These are phyloP conservation scores for Hephaestus fuliginosus DNA, from an alignment of 2,797 vertebrate genomes.

Conservation along the genomic window DNA sequence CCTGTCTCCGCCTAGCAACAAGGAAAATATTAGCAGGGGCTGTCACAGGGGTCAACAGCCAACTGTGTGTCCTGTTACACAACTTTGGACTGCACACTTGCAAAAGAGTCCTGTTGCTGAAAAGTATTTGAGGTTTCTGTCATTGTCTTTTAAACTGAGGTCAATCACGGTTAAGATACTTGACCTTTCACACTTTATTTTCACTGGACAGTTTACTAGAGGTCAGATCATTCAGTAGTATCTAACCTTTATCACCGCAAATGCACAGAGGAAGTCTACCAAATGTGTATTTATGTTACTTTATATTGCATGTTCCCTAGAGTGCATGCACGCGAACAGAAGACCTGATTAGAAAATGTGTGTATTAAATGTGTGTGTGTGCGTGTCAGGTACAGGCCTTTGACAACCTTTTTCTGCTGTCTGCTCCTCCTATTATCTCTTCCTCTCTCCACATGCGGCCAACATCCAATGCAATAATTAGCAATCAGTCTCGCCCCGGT, in stretches of 20 bases:
- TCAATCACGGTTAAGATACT: neutral
- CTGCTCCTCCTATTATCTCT: slow-evolving; percentile 51
- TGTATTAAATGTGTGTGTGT: slow-evolving; percentile 7
- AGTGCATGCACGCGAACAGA: neutral
- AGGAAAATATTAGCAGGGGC: slow-evolving; percentile 23
- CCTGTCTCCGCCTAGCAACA: slow-evolving; percentile 42
- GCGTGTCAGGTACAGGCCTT: slow-evolving; percentile 31
- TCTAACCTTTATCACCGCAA: neutral
- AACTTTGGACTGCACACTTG: neutral
- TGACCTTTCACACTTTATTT: neutral
- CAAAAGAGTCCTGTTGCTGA: slow-evolving; percentile 2
- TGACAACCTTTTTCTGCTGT: slow-evolving; percentile 30
- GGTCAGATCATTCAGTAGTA: neutral
- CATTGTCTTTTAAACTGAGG: slow-evolving; percentile 7
- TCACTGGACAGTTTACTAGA: neutral
- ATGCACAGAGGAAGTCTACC: neutral
- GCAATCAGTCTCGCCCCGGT: slow-evolving; percentile 68
- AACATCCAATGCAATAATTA: slow-evolving; percentile 74
- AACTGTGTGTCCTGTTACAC: slow-evolving; percentile 12
- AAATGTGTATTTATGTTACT: neutral
- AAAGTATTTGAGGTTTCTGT: neutral
- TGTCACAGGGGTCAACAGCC: slow-evolving; percentile 28
- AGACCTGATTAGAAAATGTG: neutral
- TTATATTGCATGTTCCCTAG: too few species aligned
- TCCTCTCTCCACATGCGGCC: slow-evolving; percentile 57